phyloP scores from a whole-genome alignment of 2,797 vertebrate species.

The Hozukius guyotensis region DNA sequence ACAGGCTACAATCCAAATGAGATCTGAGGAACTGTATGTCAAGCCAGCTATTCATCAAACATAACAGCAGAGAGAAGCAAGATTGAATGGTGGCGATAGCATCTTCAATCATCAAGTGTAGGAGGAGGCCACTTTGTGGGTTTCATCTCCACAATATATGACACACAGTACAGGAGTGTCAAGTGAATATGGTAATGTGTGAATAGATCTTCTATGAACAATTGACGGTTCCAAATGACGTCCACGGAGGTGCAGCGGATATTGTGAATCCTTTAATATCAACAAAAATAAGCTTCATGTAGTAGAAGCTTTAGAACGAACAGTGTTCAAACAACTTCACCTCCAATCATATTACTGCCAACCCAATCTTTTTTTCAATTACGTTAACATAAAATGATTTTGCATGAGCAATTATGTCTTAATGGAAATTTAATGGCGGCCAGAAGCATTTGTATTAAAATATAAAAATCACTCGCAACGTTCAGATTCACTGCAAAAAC shows the following conservation, averaged over 20 bases:
- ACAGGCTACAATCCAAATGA: constrained; percentile 69
- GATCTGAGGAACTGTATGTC: constrained; percentile 69
- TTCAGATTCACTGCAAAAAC: not conserved
- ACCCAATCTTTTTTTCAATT: not conserved
- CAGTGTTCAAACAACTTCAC: not conserved
- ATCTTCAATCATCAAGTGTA: constrained; percentile 66
- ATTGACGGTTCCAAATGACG: constrained; percentile 36
- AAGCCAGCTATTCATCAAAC: constrained; percentile 73
- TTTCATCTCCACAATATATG: constrained; percentile 59
- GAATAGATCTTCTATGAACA: constrained; percentile 44
- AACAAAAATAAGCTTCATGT: constrained; percentile 11
- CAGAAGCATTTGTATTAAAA: not conserved
- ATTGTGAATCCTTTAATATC: constrained; percentile 28
- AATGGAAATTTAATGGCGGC: not conserved
- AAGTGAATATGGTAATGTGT: constrained; percentile 61
- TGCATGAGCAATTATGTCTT: not conserved
- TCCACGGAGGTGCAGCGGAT: constrained; percentile 10
- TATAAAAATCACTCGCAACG: not conserved
- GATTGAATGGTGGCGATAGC: constrained; percentile 61
- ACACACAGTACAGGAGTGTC: constrained; percentile 45
- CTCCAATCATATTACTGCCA: not conserved
- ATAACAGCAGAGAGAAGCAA: constrained; percentile 57
- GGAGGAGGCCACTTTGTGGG: constrained; percentile 58
- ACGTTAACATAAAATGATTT: not conserved
- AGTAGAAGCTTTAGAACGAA: not conserved